Conservation (phyloP, 1,140 invertebrate genomes). For the Drosophila sturtevanti region DNA sequence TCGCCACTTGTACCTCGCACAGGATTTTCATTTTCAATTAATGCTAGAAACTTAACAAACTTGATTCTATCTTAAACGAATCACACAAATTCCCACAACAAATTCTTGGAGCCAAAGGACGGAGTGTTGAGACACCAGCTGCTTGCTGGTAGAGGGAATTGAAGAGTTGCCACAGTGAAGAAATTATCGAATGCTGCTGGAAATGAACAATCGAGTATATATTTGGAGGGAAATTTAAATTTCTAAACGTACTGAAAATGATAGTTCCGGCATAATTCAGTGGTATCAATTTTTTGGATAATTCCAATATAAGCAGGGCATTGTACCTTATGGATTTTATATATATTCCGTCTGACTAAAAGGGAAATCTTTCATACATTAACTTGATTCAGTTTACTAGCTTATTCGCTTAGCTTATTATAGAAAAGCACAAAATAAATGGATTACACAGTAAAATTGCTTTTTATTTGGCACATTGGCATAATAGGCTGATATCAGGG, state of each 20-base stretch:
- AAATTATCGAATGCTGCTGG: too few relatives aligned
- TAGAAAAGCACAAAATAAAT: not conserved
- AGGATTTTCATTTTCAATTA: slow-evolving; percentile 86
- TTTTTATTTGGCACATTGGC: not conserved
- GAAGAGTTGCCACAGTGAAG: not conserved
- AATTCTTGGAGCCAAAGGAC: not conserved
- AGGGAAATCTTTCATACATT: too few relatives aligned
- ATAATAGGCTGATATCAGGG: not conserved
- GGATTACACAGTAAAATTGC: not conserved
- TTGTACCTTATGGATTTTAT: too few relatives aligned
- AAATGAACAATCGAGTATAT: not conserved
- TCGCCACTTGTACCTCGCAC: slow-evolving; percentile 87
- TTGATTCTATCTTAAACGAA: not conserved
- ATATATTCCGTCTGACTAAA: too few relatives aligned
- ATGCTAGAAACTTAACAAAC: not conserved
- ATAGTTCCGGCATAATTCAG: too few relatives aligned
- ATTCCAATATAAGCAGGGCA: too few relatives aligned
- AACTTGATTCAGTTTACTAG: not conserved
- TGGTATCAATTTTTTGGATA: too few relatives aligned
- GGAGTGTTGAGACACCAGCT: not conserved
- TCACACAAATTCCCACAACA: not conserved
- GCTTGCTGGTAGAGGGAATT: not conserved
- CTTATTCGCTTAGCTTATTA: too few relatives aligned
- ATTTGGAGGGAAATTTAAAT: not conserved
- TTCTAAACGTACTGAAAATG: too few relatives aligned